phyloP scores from a whole-genome alignment of 2,888 invertebrate genomes.

The Seladonia tumulorum region DNA sequence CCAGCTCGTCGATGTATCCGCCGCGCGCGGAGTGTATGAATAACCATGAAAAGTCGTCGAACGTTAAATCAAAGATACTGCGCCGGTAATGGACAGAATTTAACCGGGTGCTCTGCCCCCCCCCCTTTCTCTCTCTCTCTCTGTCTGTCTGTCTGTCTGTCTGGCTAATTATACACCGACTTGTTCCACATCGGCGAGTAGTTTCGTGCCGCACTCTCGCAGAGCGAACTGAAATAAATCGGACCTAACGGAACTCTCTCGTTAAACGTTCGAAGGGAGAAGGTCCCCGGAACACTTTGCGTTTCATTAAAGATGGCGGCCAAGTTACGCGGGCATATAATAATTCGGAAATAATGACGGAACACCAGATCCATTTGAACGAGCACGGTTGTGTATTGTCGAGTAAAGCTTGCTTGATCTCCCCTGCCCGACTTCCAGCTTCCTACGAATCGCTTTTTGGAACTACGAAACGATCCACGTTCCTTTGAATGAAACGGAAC shows the following conservation, averaged over 20 bases:
- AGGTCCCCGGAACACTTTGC: background rate
- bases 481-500: constrained; percentile 28
- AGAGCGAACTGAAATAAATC: constrained; percentile 4
- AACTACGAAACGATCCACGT: background rate
- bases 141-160: background rate
- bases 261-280: background rate
- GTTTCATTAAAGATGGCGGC: background rate
- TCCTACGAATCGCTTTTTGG: background rate
- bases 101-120: background rate
- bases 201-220: constrained; percentile 1
- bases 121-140: too few species aligned
- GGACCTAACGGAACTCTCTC: background rate
- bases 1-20: background rate
- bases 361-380: constrained; percentile 16
- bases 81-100: constrained; percentile 14
- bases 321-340: background rate
- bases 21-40: background rate
- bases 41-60: constrained; percentile 6
- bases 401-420: background rate
- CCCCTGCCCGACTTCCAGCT: background rate
- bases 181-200: constrained; percentile 29
- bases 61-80: background rate
- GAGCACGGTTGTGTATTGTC: background rate
- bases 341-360: constrained; percentile 22
- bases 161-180: constrained; percentile 26